Evolutionary conservation across 92 coral and sea anemone species (phyloP).

Genomic region (Nematostella vectensis): DNA sequence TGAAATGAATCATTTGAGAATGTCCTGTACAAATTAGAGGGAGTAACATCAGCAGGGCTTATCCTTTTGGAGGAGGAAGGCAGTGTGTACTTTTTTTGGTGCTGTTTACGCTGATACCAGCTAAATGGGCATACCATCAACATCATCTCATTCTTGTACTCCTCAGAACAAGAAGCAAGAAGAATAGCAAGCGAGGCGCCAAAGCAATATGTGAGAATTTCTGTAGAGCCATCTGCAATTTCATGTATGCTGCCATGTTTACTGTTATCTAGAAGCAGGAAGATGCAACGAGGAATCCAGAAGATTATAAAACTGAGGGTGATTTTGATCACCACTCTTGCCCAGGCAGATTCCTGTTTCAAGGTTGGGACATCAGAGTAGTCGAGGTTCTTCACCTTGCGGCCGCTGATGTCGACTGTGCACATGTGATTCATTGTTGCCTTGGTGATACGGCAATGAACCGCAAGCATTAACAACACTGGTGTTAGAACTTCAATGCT

Average conservation of each 20-base stretch:
- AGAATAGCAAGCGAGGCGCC: conserved; percentile 68
- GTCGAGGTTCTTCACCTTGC: conserved; percentile 54
- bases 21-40: conserved; percentile 43
- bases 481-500: conserved; percentile 64
- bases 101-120: conserved; percentile 46
- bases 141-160: conserved; percentile 56
- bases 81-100: conserved; percentile 48
- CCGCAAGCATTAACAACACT: conserved; percentile 41
- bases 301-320: conserved; percentile 66
- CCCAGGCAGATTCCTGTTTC: conserved; percentile 63
- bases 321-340: conserved; percentile 49
- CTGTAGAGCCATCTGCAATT: conserved; percentile 73
- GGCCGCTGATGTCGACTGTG: conserved; percentile 52
- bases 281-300: conserved; percentile 81
- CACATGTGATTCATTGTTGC: conserved; percentile 36
- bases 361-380: conserved; percentile 58
- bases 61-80: conserved; percentile 29
- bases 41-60: conserved; percentile 23
- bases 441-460: conserved; percentile 63
- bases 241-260: conserved; percentile 60
- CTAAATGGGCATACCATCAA: conserved; percentile 58
- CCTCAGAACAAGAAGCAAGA: conserved; percentile 59
- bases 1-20: conserved; percentile 18
- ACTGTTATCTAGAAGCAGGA: conserved; percentile 72
- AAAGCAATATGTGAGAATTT: conserved; percentile 75